A percentile compares a stretch with the other conserved stretches of the same genome.
These are phyloP conservation scores for Tyrannus savana DNA, from an alignment of 2,113 vertebrate species.

Conservation along the genomic window DNA sequence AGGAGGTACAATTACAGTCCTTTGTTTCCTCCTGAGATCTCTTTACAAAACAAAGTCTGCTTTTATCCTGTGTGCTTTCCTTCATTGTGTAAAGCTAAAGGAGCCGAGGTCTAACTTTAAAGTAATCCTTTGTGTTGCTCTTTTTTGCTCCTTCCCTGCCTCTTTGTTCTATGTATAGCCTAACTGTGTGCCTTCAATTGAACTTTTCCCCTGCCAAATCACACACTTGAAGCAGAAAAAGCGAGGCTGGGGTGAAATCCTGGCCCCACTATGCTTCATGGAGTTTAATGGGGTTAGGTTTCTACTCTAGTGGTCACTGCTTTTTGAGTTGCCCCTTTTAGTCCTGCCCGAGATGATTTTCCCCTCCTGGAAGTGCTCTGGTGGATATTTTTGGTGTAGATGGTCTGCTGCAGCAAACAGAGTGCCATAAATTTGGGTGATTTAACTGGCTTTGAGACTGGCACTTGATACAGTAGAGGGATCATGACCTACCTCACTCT, in stretches of 20 bases:
- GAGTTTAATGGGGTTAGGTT: neutral
- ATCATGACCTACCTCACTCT: neutral
- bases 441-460: neutral
- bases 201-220: slow-evolving; percentile 42
- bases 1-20: slow-evolving; percentile 58
- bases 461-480: neutral
- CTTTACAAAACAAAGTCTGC: slow-evolving; percentile 61
- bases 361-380: neutral
- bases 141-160: neutral
- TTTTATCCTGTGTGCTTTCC: slow-evolving; percentile 61
- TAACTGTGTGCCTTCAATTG: slow-evolving; percentile 2
- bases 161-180: slow-evolving; percentile 37
- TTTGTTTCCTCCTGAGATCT: slow-evolving; percentile 73
- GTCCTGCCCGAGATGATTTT: neutral
- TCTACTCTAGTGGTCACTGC: neutral
- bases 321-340: neutral
- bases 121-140: slow-evolving; percentile 48
- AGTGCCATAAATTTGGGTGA: neutral
- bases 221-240: slow-evolving; percentile 19
- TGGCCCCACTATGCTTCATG: neutral
- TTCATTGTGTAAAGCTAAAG: slow-evolving; percentile 61
- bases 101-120: slow-evolving; percentile 36
- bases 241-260: slow-evolving; percentile 26
- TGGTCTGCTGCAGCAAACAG: neutral
- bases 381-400: neutral